Percentiles rank a stretch among this genome's conserved stretches.
These are phyloP conservation scores for Pocillopora verrucosa DNA, from an alignment of 64 coral and sea anemone genomes.

Conservation along the genomic window DNA sequence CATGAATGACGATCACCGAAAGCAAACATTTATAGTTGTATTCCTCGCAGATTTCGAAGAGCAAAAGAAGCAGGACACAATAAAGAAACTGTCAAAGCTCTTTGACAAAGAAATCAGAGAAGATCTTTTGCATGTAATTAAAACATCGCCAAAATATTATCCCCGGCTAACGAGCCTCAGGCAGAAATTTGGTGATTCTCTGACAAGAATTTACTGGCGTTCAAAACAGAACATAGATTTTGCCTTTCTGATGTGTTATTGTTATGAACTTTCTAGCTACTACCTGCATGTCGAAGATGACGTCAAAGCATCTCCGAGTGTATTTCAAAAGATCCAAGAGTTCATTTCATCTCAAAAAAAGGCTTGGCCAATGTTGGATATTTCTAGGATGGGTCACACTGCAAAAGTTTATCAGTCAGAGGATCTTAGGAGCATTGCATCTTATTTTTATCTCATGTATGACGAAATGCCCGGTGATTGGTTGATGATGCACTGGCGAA, in stretches of 20 bases:
- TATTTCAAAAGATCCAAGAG: conserved; percentile 18
- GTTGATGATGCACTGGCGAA: conserved; percentile 18
- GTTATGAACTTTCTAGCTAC: conserved; percentile 19
- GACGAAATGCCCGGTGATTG: conserved; percentile 46
- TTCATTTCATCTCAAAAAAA: conserved; percentile 18
- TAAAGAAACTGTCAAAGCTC: neutral
- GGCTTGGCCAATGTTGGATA: conserved; percentile 55
- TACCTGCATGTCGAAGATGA: conserved; percentile 78
- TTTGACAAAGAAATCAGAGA: conserved; percentile 20
- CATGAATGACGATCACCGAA: neutral
- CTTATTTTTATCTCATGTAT: conserved; percentile 44
- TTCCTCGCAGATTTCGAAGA: conserved; percentile 19
- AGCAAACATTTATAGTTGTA: conserved; percentile 12
- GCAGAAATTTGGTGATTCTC: conserved; percentile 15
- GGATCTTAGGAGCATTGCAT: conserved; percentile 19
- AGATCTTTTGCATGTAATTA: conserved; percentile 26
- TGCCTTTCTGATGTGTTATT: conserved; percentile 57
- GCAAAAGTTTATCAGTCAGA: conserved; percentile 46
- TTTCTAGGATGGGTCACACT: conserved; percentile 11
- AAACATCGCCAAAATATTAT: conserved; percentile 32
- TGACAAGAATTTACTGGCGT: conserved; percentile 33
- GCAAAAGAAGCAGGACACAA: neutral
- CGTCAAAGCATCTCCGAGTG: conserved; percentile 14
- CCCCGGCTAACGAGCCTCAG: conserved; percentile 22
- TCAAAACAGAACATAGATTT: conserved; percentile 59